phyloP scores from a whole-genome alignment of 2,888 invertebrate genomes.

The Heliconius cydno region DNA sequence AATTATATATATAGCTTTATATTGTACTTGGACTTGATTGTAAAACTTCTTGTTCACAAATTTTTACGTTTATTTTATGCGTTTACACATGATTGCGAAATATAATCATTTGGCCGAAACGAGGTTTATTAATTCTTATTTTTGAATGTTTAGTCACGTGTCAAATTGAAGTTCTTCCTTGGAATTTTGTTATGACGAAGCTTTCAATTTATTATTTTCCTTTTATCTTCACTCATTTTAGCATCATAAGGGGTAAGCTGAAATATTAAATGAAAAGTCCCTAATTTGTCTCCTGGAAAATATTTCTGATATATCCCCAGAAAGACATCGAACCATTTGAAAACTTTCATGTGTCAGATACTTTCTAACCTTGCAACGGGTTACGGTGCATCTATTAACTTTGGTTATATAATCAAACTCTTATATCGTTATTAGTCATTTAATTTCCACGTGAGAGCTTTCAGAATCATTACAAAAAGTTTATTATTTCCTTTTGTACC shows the following conservation, averaged over 20 bases:
- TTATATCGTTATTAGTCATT: not conserved
- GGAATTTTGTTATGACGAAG: slow-evolving; percentile 1
- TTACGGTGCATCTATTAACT: not conserved
- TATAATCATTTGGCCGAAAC: not conserved
- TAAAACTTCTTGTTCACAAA: not conserved
- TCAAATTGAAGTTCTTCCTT: not conserved
- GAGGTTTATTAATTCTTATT: not conserved
- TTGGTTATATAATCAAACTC: not conserved
- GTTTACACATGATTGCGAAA: slow-evolving; percentile 12
- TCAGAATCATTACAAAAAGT: not conserved
- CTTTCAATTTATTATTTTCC: not conserved
- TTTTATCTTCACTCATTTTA: not conserved
- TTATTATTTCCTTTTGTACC: slow-evolving; percentile 2
- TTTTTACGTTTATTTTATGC: not conserved
- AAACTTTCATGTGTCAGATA: not conserved
- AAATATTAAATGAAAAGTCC: not conserved
- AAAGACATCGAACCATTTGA: too few relatives aligned
- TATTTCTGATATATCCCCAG: too few relatives aligned
- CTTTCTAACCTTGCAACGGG: not conserved
- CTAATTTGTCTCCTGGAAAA: too few relatives aligned
- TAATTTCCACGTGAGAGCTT: not conserved
- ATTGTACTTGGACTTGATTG: not conserved
- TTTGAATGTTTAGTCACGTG: not conserved
- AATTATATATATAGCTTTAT: not conserved
- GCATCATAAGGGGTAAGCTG: not conserved